Evolutionary conservation across 1,140 invertebrate genomes (phyloP), one percentile per base, ranked within the genome.

Genomic region (Cyclina sinensis): DNA sequence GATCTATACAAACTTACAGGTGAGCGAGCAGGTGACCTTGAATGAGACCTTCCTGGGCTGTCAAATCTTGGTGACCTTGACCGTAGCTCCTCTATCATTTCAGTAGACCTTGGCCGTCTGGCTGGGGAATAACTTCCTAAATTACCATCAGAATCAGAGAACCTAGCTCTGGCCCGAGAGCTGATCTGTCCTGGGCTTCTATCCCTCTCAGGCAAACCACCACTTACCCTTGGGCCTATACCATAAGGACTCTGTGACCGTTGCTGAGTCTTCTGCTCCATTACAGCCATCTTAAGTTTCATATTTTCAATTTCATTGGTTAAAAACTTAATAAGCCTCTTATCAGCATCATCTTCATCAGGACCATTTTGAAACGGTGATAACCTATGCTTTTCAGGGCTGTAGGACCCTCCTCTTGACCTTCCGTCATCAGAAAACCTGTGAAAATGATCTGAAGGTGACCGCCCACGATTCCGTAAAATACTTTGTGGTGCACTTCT

Each of bases 301-400:
- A 93, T 81, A 32, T 89, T 90, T 78, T 93, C 90, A 37, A 93
- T 93, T 79, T 92, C 91, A 80, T 91, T 90, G 62, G 89, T 91
- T 24, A 93, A 84, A 35, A 90, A 88, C 43, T 76, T 82, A n/a
- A 88, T 88, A 4, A 88, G 35, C n/a, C 86, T 59, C 37, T 88
- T 88, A 76, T 88, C 86, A 30, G 86, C 39, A 88, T 88, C 86
- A 68, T 87, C 85, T 35, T 9, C 43, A 62, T 76, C 51, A 54
- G n/a, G 12, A 2, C 51, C 73, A 35, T 48, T 68, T 21, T 87
- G 74, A 68, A 68, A 65, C 32, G 85, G 85, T 24, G 84, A 86
- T 48, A 74, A 80, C 32, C 83, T 74, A 27, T 54, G 30, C 27
- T 86, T 86, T 16, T 86, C 83, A 46, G 80, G 80, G 59, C 85